Evolutionary conservation across 1,140 invertebrate genomes (phyloP), one percentile per base, ranked within the genome.

Genomic region (Sipha flava): DNA sequence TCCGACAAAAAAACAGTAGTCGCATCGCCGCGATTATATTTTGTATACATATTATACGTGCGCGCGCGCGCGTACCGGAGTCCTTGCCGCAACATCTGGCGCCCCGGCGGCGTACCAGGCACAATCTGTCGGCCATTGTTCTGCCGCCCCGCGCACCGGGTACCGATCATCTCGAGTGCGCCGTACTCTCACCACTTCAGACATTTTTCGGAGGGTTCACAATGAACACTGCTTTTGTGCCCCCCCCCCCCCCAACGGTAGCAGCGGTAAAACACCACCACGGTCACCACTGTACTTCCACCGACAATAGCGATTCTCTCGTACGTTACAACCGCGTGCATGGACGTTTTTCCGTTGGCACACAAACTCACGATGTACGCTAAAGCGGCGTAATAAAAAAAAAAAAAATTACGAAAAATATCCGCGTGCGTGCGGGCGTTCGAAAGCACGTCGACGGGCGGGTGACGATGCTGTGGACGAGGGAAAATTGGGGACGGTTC

Each of bases 121-220:
- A 40, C 73, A 77, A 59, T 59, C 73, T 77, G 73, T 77, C 73
- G 73, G 73, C 73, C 73, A 77, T 77, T 77, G 73, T 77, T 77
- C 73, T 43, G 49, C 9, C 66, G 49, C 26, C 34, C 59, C 68
- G 45, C 68, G 68, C 68, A 52, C 72, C 47, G 72, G 72, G 72
- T 21, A 73, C 47, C 52, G 73, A 77, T 77, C 73, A 77, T 77
- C 73, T 77, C 73, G 52, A 77, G 73, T 77, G 64, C 62, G 31
- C 57, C 29, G 66, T 45, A 18, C 21, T 18, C 73, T 57, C 73
- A 43, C 52, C 73, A 77, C 73, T 77, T 59, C 73, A 77, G 73
- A 77, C 73, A 43, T 77, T 77, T 77, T 77, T 77, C 73, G 73
- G 73, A 77, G 73, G 73, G 73, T 21, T 59, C 73, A 29, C 73